These are phyloP conservation scores for Stenchaetothrips biformis DNA, from an alignment of 2,888 invertebrate species.

Conservation along the genomic window DNA sequence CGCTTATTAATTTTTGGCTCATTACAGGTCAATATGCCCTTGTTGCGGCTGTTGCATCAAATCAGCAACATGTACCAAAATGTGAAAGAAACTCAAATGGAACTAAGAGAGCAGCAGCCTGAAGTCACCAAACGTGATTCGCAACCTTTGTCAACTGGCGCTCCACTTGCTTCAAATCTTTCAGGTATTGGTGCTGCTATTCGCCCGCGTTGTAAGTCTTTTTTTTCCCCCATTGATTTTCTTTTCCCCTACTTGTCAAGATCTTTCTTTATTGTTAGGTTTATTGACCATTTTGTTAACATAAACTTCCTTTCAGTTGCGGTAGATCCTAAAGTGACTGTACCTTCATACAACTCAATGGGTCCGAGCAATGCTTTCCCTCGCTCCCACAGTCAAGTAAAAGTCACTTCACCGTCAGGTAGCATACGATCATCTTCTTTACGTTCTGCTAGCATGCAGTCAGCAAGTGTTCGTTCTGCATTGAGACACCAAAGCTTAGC, in stretches of 20 bases:
- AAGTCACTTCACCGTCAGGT: conserved; percentile 45
- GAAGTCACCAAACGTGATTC: conserved; percentile 36
- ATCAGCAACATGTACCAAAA: conserved; percentile 97
- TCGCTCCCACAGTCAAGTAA: conserved; percentile 37
- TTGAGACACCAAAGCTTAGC: conserved; percentile 78
- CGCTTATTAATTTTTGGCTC: not conserved
- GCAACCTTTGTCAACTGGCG: conserved; percentile 42
- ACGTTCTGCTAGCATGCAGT: conserved; percentile 43
- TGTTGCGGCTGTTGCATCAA: conserved; percentile 86
- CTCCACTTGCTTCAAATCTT: not conserved
- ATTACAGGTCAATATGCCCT: conserved; percentile 82
- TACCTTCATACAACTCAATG: conserved; percentile 35
- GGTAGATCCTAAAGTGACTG: conserved; percentile 34
- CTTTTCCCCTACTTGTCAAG: not conserved
- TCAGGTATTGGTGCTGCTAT: not conserved
- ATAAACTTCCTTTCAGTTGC: not conserved
- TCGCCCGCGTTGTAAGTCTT: not conserved
- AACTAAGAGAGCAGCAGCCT: conserved; percentile 67
- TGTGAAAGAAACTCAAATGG: conserved; percentile 89
- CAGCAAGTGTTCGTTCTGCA: conserved; percentile 41
- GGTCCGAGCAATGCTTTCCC: conserved; percentile 34
- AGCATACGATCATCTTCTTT: conserved; percentile 53
- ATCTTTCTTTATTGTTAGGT: not conserved
- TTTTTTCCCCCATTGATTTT: not conserved
- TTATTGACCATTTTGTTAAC: not conserved